These are phyloP conservation scores for Ancistrus triradiatus DNA, from an alignment of 2,113 vertebrate genomes.

Conservation along the genomic window DNA sequence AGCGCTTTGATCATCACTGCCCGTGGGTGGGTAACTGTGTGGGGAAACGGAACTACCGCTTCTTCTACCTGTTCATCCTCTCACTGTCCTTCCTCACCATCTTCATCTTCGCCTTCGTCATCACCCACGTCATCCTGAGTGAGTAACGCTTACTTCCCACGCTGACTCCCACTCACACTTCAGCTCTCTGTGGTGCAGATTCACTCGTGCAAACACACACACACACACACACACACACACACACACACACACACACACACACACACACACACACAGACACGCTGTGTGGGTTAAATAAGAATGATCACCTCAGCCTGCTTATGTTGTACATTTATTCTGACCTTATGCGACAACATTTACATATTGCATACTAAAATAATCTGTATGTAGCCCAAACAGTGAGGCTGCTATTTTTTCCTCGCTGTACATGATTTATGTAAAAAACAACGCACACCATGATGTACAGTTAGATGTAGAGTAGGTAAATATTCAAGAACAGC, in stretches of 20 bases:
- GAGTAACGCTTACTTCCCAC: constrained; percentile 66
- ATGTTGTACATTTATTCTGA: no score
- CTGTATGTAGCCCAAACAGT: background rate
- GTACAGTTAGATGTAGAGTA: no score
- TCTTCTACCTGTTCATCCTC: constrained; percentile 96
- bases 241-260: background rate
- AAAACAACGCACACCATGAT: no score
- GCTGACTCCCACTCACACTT: constrained; percentile 10
- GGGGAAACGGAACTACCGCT: constrained; percentile 92
- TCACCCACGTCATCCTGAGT: constrained; percentile 89
- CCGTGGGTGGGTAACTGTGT: constrained; percentile 93
- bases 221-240: no score
- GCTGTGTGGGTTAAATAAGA: background rate
- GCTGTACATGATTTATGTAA: no score
- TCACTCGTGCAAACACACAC: background rate
- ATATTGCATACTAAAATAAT: background rate
- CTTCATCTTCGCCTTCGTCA: constrained; percentile 92
- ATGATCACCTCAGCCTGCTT: background rate
- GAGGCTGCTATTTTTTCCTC: no score
- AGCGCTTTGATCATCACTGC: constrained; percentile 91
- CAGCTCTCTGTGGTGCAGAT: background rate
- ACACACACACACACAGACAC: background rate
- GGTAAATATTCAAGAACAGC: no score
- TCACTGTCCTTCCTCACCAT: constrained; percentile 91
- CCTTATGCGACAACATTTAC: no score